These are phyloP conservation scores for Omphaloscelis lunosa DNA, from an alignment of 2,888 invertebrate species.

Conservation along the genomic window DNA sequence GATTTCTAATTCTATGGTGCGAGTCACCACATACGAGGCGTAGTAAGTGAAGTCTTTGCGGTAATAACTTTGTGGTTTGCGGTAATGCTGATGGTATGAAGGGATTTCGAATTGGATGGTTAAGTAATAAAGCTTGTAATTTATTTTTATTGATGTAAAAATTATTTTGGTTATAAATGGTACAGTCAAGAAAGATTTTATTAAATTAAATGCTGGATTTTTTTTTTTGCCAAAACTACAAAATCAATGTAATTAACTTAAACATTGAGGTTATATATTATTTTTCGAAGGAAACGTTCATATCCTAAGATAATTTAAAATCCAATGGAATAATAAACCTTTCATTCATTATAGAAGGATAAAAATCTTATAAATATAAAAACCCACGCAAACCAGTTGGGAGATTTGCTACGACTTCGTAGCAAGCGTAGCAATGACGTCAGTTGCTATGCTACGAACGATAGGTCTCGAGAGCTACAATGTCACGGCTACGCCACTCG, in stretches of 20 bases:
- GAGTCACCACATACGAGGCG: not conserved
- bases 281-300: not conserved
- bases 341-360: not conserved
- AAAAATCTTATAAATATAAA: not conserved
- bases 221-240: not conserved
- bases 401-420: constrained; percentile 25
- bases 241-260: not conserved
- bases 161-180: not conserved
- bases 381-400: not conserved
- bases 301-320: not conserved
- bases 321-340: not conserved
- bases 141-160: not conserved
- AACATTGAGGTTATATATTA: not conserved
- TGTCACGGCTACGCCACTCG: constrained; percentile 47
- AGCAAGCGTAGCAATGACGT: constrained; percentile 50
- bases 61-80: not conserved
- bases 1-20: not conserved
- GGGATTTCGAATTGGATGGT: not conserved
- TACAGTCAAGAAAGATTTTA: not conserved
- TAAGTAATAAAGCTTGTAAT: not conserved
- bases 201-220: not conserved
- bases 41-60: constrained; percentile 13
- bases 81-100: not conserved
- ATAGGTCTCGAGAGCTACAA: constrained; percentile 15
- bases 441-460: constrained; percentile 20